Base-by-base conservation (phyloP, 1,140 invertebrate genomes). In the Euwallacea similis region DNA sequence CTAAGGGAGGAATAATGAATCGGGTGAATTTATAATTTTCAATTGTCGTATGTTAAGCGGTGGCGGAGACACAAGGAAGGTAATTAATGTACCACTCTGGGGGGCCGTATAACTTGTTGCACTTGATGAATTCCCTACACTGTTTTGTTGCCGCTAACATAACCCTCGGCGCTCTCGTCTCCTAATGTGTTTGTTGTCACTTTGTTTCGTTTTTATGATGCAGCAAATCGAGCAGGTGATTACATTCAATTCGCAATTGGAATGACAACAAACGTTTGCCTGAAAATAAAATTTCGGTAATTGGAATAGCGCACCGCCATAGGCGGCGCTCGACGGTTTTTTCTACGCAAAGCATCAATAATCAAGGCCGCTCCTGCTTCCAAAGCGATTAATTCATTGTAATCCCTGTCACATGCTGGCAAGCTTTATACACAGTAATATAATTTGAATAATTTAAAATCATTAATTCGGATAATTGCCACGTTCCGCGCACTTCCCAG, bases 401-500 rank as follows among this genome's bases (percentile, higher is more conserved):
- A 53, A 64, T 64, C 15, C 42, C 62, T 64, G 62, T 64, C 62
- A 64, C 46, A 64, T 41, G 15, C 46, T 50, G 13, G 21, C 60
- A 44, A 16, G n/a, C 62, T 42, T 64, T 64, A 64, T 64, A 64
- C 46, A 50, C 46, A 21, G 62, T 53, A 64, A 66, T 66, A 58
- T 43, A 66, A 66, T 66, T 66, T 66, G 53, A 58, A 66, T 58
- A 66, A 66, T 66, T 66, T 66, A 56, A 66, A 56, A 66, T 56
- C 50, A 66, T 66, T 58, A 66, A 66, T 66, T 66, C 53, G 41
- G 50, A 66, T 66, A 66, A 66, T 66, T 55, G 64, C 64, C 53
- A 56, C 41, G 50, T 66, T 66, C 46, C 46, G 46, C 9, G 46
- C 46, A 50, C 61, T 63, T 63, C 43, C 16, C 16, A 63, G 61